A percentile compares a stretch with the other conserved stretches of the same genome.
Conservation (phyloP, 1,140 invertebrate genomes). For the Pogonus chalceus region DNA sequence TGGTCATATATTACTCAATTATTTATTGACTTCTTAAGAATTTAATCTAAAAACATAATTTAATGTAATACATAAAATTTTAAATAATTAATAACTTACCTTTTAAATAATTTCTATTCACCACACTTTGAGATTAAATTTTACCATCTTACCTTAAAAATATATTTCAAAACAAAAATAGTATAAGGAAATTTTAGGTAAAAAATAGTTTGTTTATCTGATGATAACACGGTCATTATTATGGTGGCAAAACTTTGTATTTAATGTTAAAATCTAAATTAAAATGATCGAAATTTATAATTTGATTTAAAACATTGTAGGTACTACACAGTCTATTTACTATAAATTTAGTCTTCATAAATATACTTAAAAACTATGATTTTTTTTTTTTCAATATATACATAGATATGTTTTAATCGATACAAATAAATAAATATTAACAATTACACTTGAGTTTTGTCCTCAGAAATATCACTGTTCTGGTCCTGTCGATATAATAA, state of each 20-base stretch:
- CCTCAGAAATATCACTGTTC: slow-evolving; percentile 3
- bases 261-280: not conserved
- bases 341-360: slow-evolving; percentile 8
- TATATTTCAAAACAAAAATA: too few relatives aligned
- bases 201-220: too few relatives aligned
- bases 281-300: slow-evolving; percentile 6
- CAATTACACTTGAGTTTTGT: slow-evolving; percentile 3
- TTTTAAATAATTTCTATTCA: too few relatives aligned
- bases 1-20: too few relatives aligned
- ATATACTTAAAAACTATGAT: slow-evolving; percentile 6
- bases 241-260: slow-evolving; percentile 4
- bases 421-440: slow-evolving; percentile 7
- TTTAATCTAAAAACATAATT: too few relatives aligned
- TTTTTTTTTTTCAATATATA: slow-evolving; percentile 3
- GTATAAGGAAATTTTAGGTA: too few relatives aligned
- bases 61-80: too few relatives aligned
- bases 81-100: too few relatives aligned
- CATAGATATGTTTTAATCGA: slow-evolving; percentile 6
- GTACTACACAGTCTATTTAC: slow-evolving; percentile 5
- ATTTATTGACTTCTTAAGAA: too few relatives aligned
- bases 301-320: slow-evolving; percentile 6
- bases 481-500: slow-evolving; percentile 3
- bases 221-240: not conserved
- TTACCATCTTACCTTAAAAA: too few relatives aligned
- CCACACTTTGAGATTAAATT: too few relatives aligned